Percentiles rank a stretch among this genome's conserved stretches.
Conservation (phyloP, 1,140 invertebrate species). For the Rhopalosiphum padi region DNA sequence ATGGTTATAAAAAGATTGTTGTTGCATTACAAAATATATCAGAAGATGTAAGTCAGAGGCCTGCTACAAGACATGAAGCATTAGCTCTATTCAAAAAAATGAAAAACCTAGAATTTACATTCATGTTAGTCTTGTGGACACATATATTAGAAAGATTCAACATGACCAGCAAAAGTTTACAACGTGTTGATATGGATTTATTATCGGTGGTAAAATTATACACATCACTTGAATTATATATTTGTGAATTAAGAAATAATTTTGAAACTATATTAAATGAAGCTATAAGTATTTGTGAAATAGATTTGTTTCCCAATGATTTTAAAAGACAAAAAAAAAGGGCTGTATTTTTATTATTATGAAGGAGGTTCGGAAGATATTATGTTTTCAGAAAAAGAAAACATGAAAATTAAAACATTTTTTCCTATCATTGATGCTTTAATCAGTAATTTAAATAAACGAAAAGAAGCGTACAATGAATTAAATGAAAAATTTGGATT, state of each 20-base stretch:
- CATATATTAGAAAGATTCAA: conserved; percentile 3
- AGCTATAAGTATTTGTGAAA: too few species aligned
- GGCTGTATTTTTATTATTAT: conserved; percentile 7
- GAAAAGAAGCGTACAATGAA: conserved; percentile 19
- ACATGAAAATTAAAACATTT: conserved; percentile 18
- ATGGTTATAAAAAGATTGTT: not conserved
- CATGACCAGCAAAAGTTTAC: conserved; percentile 57
- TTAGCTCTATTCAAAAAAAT: not conserved
- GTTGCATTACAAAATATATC: conserved; percentile 12
- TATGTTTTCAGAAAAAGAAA: conserved; percentile 17
- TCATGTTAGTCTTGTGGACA: not conserved
- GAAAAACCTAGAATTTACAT: not conserved
- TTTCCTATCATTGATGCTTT: conserved; percentile 8
- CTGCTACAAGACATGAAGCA: conserved; percentile 17
- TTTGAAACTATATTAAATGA: too few species aligned
- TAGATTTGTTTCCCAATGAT: too few species aligned
- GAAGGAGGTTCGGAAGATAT: not conserved
- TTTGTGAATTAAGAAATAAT: too few species aligned
- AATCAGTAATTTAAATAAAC: conserved; percentile 18
- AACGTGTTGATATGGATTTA: too few species aligned
- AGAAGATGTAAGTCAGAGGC: not conserved
- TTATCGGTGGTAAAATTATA: too few species aligned
- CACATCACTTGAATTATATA: too few species aligned
- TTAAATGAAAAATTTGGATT: conserved; percentile 40
- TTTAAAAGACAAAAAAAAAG: not conserved